These are phyloP conservation scores for Ceratina calcarata DNA, from an alignment of 1,140 invertebrate species.

Conservation along the genomic window DNA sequence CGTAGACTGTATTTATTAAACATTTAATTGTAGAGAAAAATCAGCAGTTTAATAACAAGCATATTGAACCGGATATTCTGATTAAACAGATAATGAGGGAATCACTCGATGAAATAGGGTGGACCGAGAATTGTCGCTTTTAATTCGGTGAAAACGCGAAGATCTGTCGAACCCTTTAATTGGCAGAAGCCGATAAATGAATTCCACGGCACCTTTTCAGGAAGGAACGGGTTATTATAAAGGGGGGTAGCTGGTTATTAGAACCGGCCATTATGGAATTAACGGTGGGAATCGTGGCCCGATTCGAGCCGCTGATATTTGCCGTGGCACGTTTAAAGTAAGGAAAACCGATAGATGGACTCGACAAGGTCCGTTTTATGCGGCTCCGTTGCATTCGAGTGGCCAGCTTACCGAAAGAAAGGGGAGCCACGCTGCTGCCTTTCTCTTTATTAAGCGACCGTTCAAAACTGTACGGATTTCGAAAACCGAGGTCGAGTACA, in stretches of 20 bases:
- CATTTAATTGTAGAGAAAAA: too few relatives aligned
- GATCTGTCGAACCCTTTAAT: conserved; percentile 10
- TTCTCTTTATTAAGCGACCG: conserved; percentile 40
- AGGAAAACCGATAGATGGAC: conserved; percentile 36
- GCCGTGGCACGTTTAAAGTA: conserved; percentile 39
- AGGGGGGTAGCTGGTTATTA: conserved; percentile 23
- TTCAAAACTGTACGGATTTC: conserved; percentile 14
- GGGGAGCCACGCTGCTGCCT: background rate
- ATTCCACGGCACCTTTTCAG: conserved; percentile 28
- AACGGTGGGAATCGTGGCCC: conserved; percentile 27
- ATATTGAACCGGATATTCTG: too few relatives aligned
- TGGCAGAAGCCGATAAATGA: conserved; percentile 21
- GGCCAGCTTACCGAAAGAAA: background rate
- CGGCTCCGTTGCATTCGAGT: conserved; percentile 20
- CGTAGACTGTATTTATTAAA: too few relatives aligned
- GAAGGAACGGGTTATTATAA: conserved; percentile 21
- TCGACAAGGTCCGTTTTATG: conserved; percentile 7
- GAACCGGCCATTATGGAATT: conserved; percentile 41
- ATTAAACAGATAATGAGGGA: background rate
- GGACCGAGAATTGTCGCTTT: background rate
- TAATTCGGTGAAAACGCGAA: background rate
- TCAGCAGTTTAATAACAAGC: too few relatives aligned
- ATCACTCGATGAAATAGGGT: too few relatives aligned
- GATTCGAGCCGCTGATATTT: conserved; percentile 32
- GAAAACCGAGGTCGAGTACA: background rate